Evolutionary conservation across 2,113 vertebrate species (phyloP).

Genomic region (Ptyas mucosa): DNA sequence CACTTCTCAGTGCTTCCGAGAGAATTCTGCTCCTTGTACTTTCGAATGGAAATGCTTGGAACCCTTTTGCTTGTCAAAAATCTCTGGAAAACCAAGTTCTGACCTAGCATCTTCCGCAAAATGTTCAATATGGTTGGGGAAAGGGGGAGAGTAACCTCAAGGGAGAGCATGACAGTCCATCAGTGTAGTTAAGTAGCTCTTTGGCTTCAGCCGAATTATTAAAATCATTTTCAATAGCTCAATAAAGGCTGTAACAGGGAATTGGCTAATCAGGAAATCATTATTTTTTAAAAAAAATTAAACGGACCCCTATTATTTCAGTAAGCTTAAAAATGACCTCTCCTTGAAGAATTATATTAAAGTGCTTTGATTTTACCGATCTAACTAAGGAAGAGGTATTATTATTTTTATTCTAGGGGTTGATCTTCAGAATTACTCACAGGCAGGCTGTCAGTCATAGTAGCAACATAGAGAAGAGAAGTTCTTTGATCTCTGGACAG

Average conservation of each 20-base stretch:
- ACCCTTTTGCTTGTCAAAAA: background rate
- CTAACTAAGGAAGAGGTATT: slow-evolving; percentile 62
- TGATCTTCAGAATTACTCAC: slow-evolving; percentile 57
- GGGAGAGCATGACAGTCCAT: background rate
- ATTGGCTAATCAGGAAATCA: slow-evolving; percentile 57
- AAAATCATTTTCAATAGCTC: slow-evolving; percentile 11
- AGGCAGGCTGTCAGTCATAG: slow-evolving; percentile 66
- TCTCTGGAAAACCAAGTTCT: background rate
- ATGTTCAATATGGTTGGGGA: background rate
- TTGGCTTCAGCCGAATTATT: background rate
- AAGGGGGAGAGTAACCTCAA: background rate
- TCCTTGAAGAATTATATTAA: slow-evolving; percentile 68
- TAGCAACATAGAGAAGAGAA: slow-evolving; percentile 60
- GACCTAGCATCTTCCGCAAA: background rate
- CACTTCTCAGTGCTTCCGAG: background rate
- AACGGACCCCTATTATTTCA: slow-evolving; percentile 51
- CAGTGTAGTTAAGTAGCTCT: background rate
- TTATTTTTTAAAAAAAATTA: background rate
- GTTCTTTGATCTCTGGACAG: slow-evolving; percentile 69
- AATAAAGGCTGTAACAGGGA: slow-evolving; percentile 29
- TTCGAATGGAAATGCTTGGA: background rate
- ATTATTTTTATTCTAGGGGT: slow-evolving; percentile 65
- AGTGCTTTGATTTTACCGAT: slow-evolving; percentile 71
- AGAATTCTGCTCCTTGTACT: background rate
- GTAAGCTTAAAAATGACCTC: slow-evolving; percentile 53